These are phyloP conservation scores for Heliconius himera DNA, from an alignment of 1,140 invertebrate species.

Conservation along the genomic window DNA sequence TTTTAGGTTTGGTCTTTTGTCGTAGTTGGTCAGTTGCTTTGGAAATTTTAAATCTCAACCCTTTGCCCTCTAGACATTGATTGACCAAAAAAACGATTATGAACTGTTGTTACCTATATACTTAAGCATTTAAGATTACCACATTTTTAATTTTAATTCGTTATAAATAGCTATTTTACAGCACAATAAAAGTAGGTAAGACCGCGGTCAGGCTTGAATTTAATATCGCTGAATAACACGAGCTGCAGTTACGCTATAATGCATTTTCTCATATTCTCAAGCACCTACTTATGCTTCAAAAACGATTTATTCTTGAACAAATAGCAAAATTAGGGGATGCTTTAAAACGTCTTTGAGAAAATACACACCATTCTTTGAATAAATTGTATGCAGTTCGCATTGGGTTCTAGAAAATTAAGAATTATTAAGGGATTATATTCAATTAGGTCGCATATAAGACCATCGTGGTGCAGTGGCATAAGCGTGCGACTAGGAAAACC, in stretches of 20 bases:
- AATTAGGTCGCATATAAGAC: no score
- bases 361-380: not conserved
- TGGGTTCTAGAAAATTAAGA: no score
- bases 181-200: conserved; percentile 25
- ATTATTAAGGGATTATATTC: no score
- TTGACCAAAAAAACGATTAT: no score
- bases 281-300: conserved; percentile 23
- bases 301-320: not conserved
- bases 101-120: no score
- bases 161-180: conserved; percentile 22
- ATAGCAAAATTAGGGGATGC: not conserved
- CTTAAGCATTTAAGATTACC: not conserved
- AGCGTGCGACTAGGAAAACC: no score
- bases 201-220: conserved; percentile 26
- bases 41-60: no score
- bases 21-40: no score
- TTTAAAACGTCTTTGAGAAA: not conserved
- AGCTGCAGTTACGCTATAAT: conserved; percentile 33
- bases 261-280: conserved; percentile 38
- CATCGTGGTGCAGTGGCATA: no score
- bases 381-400: not conserved
- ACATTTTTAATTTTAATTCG: not conserved
- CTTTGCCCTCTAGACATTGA: no score
- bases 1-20: no score
- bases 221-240: conserved; percentile 38